Evolutionary conservation across 2,797 vertebrate species (phyloP).

Genomic region (Rallus crepitans): DNA sequence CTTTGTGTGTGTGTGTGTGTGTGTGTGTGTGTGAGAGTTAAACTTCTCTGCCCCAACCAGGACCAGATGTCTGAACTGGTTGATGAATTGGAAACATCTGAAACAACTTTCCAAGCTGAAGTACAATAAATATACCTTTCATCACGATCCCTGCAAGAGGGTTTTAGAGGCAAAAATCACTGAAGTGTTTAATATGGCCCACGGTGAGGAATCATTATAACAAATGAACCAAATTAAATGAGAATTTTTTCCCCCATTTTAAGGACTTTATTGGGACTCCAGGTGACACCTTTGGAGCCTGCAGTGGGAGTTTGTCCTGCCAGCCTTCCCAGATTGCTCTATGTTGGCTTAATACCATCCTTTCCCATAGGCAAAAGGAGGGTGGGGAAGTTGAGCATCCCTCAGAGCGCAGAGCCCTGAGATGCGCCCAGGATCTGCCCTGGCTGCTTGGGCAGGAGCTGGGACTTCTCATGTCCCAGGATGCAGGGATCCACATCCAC

Average conservation of each 20-base stretch:
- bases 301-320: not conserved
- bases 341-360: fast-evolving
- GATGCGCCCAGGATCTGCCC: not conserved
- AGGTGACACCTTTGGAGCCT: constrained; percentile 21
- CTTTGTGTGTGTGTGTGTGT: constrained; percentile 30
- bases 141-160: constrained; percentile 83
- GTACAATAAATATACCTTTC: constrained; percentile 93
- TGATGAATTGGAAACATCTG: constrained; percentile 94
- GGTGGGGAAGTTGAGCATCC: fast-evolving
- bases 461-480: fast-evolving
- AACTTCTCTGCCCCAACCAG: constrained; percentile 83
- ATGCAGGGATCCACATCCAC: fast-evolving
- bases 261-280: constrained; percentile 29
- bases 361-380: fast-evolving
- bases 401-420: fast-evolving
- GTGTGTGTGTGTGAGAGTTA: constrained; percentile 71
- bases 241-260: constrained; percentile 7
- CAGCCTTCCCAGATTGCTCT: not conserved
- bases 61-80: constrained; percentile 91
- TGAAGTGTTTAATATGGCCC: constrained; percentile 69
- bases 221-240: constrained; percentile 65
- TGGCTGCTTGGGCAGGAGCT: not conserved
- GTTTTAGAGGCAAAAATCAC: constrained; percentile 76
- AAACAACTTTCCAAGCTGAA: constrained; percentile 89
- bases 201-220: constrained; percentile 49